Evolutionary conservation across 2,888 invertebrate species (phyloP).

Genomic region (Brachylomia viminalis): DNA sequence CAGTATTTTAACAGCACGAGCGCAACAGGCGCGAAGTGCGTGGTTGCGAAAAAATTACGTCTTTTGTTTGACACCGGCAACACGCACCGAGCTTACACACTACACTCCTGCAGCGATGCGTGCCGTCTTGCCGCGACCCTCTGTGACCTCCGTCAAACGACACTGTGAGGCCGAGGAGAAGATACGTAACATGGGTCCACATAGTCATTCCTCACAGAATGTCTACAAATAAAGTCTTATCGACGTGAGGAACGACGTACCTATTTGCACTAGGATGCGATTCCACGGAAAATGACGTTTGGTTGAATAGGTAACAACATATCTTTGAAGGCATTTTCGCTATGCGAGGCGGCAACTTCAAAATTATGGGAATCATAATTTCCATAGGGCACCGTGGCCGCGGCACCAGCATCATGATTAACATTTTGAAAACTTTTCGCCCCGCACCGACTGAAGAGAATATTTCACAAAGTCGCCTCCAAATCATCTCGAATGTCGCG

Average conservation of each 20-base stretch:
- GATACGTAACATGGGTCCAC: not conserved
- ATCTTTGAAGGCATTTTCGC: not conserved
- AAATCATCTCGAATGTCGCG: slow-evolving; percentile 16
- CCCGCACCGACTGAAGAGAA: slow-evolving; percentile 18
- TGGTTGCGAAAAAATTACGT: not conserved
- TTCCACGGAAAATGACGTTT: slow-evolving; percentile 1
- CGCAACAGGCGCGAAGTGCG: not conserved
- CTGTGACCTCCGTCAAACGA: slow-evolving; percentile 24
- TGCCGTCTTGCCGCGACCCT: slow-evolving; percentile 5
- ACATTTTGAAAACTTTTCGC: slow-evolving; percentile 21
- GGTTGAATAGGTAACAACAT: not conserved
- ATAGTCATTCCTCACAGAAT: not conserved
- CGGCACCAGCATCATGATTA: slow-evolving; percentile 20
- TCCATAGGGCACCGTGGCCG: slow-evolving; percentile 3
- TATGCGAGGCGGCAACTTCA: not conserved
- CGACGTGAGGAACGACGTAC: not conserved
- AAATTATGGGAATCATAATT: not conserved
- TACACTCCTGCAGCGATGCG: not conserved
- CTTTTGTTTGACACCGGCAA: not conserved
- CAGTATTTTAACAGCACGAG: not conserved
- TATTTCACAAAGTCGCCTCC: slow-evolving; percentile 32
- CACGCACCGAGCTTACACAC: not conserved
- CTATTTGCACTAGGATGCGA: not conserved
- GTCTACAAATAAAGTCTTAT: not conserved
- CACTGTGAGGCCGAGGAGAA: not conserved